Evolutionary conservation across 2,113 vertebrate genomes (phyloP), one percentile per base, ranked within the genome.

Genomic region (Pardalotus punctatus): DNA sequence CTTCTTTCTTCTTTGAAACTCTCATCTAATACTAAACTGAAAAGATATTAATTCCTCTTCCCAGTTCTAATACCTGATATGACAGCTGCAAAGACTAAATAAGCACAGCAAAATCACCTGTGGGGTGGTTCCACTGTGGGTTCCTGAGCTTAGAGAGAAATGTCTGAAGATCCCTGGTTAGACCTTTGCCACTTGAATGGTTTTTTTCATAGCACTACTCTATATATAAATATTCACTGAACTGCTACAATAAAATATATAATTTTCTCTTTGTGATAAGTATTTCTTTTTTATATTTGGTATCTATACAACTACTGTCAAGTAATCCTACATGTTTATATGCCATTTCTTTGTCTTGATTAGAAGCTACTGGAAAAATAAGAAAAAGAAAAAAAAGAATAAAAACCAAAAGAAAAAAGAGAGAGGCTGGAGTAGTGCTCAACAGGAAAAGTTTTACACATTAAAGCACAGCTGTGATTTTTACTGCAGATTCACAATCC

Each of bases 381-480:
- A 56, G 4, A 28, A 35, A 40, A 19, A n/a, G 8, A 3, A 5
- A 35, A 28, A 12, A n/a, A 21, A 31, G 3, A 31, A 40, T 25
- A 13, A 24, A 66, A 57, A 14, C 7, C 6, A 27, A 9, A 36
- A 36, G 21, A 5, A 28, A 28, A 42, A 27, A 60, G 7, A 72
- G 8, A 45, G 31, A 84, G 15, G 5, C 15, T 71, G 29, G 33
- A 66, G 35, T 38, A 87, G 19, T 16, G 24, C 47, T 93, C 84
- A 87, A 79, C 43, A 79, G 43, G 73, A 73, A 86, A 96, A 87
- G 51, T 84, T 94, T 91, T 85, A 74, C 43, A 85, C 73, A 90
- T 81, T 65, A 94, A 96, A 96, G 81, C 51, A 89, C 78, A 91
- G 61, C 73, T 91, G 17, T 48, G 81, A 81, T 91, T 95, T 97